Base-by-base conservation (phyloP, 2,113 vertebrate species). In the Corythornis cristatus region DNA sequence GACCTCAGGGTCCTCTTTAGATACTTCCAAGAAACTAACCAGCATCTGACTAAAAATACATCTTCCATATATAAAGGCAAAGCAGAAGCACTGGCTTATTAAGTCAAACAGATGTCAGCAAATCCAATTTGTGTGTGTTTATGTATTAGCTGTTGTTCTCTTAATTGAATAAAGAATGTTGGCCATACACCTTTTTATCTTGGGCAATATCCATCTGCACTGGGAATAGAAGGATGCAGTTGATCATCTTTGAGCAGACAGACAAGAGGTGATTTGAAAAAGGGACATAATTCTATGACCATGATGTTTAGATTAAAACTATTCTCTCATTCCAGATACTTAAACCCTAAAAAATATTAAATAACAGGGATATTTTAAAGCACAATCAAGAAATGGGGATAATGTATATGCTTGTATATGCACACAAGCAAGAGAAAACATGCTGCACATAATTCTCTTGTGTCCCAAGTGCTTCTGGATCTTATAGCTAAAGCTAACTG, bases 161-260 rank as follows among this genome's bases (percentile, higher is more conserved):
- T 58, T 93, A 89, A 92, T 78, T 8, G 4, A 92, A 94, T 93
- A 70, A 61, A 66, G 51, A 91, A 86, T 21, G 19, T 65, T 78
- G 61, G 86, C 54, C 15, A 25, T 60, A 40, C 11, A 22, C 45
- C 28, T 19, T 76, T 95, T 92, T 75, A 65, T 79, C 81, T 66
- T 43, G 54, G 33, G 42, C 20, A 76, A 12, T 64, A 46, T 48
- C 61, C 19, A 18, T 68, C 66, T 93, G 86, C 54, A 6, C 50
- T 86, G 90, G 61, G 19, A 88, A 61, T 4, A 51, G 64, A 64
- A 83, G 53, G 57, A 75, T 57, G 68, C 26, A 77, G 31, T 3
- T 91, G 53, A 53, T 37, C 31, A 25, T 26, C 19, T 64, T 83
- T 0, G 0, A 72, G 48, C 53, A 82, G 73, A 31, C 17, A 82